Evolutionary conservation across 2,797 vertebrate species (phyloP), one percentile per base, ranked within the genome.

Genomic region (Pelochelys cantorii): DNA sequence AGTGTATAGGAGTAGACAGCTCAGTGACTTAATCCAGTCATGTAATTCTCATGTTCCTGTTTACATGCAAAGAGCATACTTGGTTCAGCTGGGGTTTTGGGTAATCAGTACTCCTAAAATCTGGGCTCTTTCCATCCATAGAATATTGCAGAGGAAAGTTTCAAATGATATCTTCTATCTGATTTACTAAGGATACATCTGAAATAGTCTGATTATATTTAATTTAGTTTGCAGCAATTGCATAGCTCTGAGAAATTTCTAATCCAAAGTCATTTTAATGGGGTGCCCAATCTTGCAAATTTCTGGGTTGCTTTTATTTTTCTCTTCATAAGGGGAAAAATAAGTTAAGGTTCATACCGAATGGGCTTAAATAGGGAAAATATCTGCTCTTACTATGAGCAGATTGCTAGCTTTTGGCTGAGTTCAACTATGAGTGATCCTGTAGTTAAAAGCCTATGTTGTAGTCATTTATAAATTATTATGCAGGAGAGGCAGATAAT

Each of bases 351-450:
- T 85, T 92, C 83, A 85, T n/a, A 84, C 81, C 77, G 77, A 94
- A 84, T 88, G 74, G 86, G 83, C 87, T 97, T 96, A 94, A 94
- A 96, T 89, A 92, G 92, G 86, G 74, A 94, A 90, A 95, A 93
- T 78, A 89, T 88, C 82, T 95, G 87, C 89, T 95, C 25, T 84
- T 88, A 86, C 37, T 68, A 80, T 12, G 31, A 84, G 42, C 65
- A 88, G 85, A 94, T 90, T 88, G 88, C 91, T 93, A 84, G 48
- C 65, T 95, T 89, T 93, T 93, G 71, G 82, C 80, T 65, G 27
- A 82, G 56, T 88, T 92, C 31, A 89, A 10, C 90, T 90, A 78
- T 81, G 84, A 82, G 80, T 95, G 17, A 84, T 75, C 84, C n/a
- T 57, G 62, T 93, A 85, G 37, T 86, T 90, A 77, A 71, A 54